A percentile compares a stretch with the other conserved stretches of the same genome.
These are phyloP conservation scores for Clupea harengus DNA, from an alignment of 2,113 vertebrate species.

Conservation along the genomic window DNA sequence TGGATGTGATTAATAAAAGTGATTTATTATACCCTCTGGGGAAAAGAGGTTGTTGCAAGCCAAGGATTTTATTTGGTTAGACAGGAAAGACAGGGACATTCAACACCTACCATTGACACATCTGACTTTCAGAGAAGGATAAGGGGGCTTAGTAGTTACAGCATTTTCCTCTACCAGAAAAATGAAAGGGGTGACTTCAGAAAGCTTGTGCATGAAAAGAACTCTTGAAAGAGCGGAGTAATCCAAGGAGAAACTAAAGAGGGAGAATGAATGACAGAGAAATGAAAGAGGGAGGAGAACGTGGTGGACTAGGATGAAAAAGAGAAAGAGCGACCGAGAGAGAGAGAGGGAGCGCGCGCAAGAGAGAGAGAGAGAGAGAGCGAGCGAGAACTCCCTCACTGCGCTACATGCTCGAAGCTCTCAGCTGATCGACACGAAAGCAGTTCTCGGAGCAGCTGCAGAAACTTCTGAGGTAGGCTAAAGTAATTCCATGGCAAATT, in stretches of 20 bases:
- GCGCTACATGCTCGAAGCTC: background rate
- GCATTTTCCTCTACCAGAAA: background rate
- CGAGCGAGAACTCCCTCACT: background rate
- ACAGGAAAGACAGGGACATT: background rate
- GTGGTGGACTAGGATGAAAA: background rate
- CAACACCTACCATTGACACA: background rate
- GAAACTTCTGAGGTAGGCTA: background rate
- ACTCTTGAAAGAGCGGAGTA: background rate
- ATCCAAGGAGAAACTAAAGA: background rate
- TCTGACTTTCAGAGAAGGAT: background rate
- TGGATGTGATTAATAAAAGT: background rate
- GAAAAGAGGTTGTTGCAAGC: background rate
- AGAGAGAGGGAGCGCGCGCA: background rate
- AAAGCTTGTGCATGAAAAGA: background rate
- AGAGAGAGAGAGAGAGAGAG: background rate
- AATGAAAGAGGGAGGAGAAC: conserved; percentile 14
- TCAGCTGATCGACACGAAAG: conserved; percentile 37
- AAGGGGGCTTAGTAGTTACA: background rate
- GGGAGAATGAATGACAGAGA: conserved; percentile 11
- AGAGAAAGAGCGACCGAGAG: background rate
- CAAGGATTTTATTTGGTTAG: background rate
- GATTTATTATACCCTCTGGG: background rate
- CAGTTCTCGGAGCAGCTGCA: conserved; percentile 38
- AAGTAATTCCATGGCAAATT: background rate
- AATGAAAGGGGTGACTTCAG: background rate